Base-by-base conservation (phyloP, 2,888 invertebrate genomes). In the Hypolimnas misippus region DNA sequence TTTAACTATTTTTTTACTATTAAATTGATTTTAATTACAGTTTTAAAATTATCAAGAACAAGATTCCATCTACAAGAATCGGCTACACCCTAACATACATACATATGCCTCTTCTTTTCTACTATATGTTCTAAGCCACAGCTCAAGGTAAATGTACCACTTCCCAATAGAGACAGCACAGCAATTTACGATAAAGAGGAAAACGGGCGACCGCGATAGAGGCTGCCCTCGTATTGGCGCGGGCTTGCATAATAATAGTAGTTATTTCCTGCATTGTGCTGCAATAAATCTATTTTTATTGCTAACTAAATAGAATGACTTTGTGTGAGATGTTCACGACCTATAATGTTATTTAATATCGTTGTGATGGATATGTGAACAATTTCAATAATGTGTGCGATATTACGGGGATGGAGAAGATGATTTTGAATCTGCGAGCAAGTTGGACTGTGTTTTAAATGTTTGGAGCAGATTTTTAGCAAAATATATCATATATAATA, bases 171-270 rank as follows among this genome's bases (percentile, higher is more conserved):
- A 35, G 53, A 65, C 50, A 65, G 40, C 17, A 33, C 19, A 49
- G 19, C 16, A 62, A 51, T 65, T 55, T 62, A 51, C 33, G 8
- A 55, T 49, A 55, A 58, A 62, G 55, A 65, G 65, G 65, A 65
- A 62, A 62, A 56, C 61, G 54, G 25, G 31, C 55, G 56, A 51
- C 57, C 62, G 38, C 38, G 14, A 21, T 12, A 19, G 44, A 52
- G 57, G 53, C 53, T 54, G n/a, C 62, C 49, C 49, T 49, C 49
- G 49, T 8, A 25, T 46, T 21, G n/a, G 12, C 21, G 17, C 44
- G 17, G 6, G 31, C 62, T 63, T 63, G 62, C 62, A 63, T 63
- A 63, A 63, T 63, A 63, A 63, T 58, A 21, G 46, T 21, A 21
- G 38, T 14, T 16, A 38, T 57, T 63, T 63, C 62, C 57, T 57